Conservation (phyloP, 2,888 invertebrate species). For the Cordylochernes scorpioides region DNA sequence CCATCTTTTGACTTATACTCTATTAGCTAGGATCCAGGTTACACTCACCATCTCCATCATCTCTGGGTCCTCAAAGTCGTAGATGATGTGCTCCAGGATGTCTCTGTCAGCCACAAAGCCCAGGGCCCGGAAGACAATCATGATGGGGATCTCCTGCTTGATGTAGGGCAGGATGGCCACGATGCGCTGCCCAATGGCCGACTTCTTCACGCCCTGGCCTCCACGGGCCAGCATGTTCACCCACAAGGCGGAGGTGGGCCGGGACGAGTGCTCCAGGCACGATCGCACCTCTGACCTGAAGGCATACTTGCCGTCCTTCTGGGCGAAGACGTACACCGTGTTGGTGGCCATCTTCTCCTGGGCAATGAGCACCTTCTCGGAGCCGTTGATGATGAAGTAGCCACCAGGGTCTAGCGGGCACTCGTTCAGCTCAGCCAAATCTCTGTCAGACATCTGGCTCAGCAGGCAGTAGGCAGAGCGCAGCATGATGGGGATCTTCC, state of each 20-base stretch:
- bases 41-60: constrained; percentile 99
- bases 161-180: constrained; percentile 94
- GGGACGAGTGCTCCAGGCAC: constrained; percentile 57
- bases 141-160: constrained; percentile 96
- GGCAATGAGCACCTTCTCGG: constrained; percentile 89
- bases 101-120: constrained; percentile 98
- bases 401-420: constrained; percentile 98
- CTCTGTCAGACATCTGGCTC: constrained; percentile 83
- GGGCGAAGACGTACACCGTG: constrained; percentile 95
- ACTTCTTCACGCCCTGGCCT: constrained; percentile 91
- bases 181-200: constrained; percentile 92
- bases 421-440: constrained; percentile 94
- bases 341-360: constrained; percentile 99
- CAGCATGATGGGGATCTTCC: constrained; percentile 96
- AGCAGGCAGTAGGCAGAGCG: constrained; percentile 87
- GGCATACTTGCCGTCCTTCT: constrained; percentile 98
- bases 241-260: constrained; percentile 92
- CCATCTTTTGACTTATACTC: no score
- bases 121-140: constrained; percentile 96
- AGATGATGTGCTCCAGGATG: constrained; percentile 96
- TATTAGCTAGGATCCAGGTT: no score
- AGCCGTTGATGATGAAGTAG: constrained; percentile 97
- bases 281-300: constrained; percentile 95
- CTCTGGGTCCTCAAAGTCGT: constrained; percentile 98
- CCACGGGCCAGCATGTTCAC: constrained; percentile 99